Evolutionary conservation across 2,888 invertebrate species (phyloP), one percentile per base, ranked within the genome.

Genomic region (Sicus ferrugineus): DNA sequence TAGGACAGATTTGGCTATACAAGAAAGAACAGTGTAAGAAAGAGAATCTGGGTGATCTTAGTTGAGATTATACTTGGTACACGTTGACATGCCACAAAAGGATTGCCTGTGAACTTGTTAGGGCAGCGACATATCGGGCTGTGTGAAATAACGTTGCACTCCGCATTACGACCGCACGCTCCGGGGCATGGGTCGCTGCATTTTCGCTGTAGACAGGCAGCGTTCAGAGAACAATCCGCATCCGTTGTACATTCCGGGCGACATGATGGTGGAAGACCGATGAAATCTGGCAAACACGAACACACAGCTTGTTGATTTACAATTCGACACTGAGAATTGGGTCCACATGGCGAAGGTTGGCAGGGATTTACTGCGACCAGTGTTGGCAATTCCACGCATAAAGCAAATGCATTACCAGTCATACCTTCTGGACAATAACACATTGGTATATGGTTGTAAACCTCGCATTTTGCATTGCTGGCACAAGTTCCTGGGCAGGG

Each of bases 171-270:
- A 4, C 93, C 93, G 79, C 95, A 92, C 42, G 92, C 89, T 62
- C 93, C 93, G 11, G 89, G 88, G 77, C 94, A 94, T 28, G 93
- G 92, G 80, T 93, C 89, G 19, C 88, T 83, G 78, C 93, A 93
- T 84, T 90, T 91, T 76, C 91, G 90, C 76, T 90, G 90, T 16
- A 90, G 85, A 78, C 93, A 93, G 16, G 92, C 90, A 75, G 88
- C 85, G 75, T 88, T 88, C 56, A 88, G 81, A 0, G 89, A 85
- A 80, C 93, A 93, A 77, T 93, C 93, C 0, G 89, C 87, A 78
- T 90, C 92, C 16, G 89, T 86, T 0, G 89, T 87, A 78, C 92
- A 93, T 84, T 92, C 93, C 0, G 91, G 91, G 56, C 90, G 87
- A 81, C 92, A 89, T 61, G 88, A 88, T 68, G 93, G 92, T 48